Conservation (phyloP, 2,113 vertebrate genomes). For the Anser brachyrhynchus region DNA sequence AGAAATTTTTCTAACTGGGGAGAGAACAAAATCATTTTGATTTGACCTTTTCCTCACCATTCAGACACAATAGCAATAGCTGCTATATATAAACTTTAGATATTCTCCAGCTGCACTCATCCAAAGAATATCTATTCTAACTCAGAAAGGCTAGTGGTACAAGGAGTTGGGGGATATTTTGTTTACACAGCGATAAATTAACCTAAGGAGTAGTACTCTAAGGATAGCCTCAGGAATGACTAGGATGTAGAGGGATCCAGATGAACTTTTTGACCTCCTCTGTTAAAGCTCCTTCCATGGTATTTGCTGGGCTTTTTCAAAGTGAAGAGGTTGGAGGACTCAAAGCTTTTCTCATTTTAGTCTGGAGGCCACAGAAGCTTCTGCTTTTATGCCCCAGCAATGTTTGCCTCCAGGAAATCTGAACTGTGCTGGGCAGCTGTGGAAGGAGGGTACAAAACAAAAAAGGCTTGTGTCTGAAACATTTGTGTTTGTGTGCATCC, state of each 20-base stretch:
- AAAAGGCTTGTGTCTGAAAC: slow-evolving; percentile 52
- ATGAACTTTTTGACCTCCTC: slow-evolving; percentile 65
- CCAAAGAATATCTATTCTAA: slow-evolving; percentile 7
- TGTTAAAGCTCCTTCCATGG: slow-evolving; percentile 16
- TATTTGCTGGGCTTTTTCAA: slow-evolving; percentile 50
- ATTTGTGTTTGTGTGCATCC: slow-evolving; percentile 65
- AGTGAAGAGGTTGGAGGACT: slow-evolving; percentile 59
- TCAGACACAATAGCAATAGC: not conserved
- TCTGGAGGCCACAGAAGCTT: slow-evolving; percentile 53
- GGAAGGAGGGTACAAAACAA: slow-evolving; percentile 45
- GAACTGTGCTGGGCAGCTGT: slow-evolving; percentile 61
- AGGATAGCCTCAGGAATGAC: slow-evolving; percentile 47
- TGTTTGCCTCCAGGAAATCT: slow-evolving; percentile 34
- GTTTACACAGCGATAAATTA: slow-evolving; percentile 45
- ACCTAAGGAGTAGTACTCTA: not conserved
- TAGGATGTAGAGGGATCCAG: slow-evolving; percentile 30
- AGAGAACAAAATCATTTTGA: not conserved
- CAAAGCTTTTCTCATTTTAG: slow-evolving; percentile 61
- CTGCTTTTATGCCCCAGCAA: slow-evolving; percentile 34
- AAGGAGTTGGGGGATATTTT: slow-evolving; percentile 31
- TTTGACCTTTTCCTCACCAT: slow-evolving; percentile 24
- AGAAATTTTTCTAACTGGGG: not conserved
- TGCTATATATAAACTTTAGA: slow-evolving; percentile 19
- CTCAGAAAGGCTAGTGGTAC: not conserved
- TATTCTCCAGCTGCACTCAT: not conserved